Conservation (phyloP, 2,888 invertebrate species). For the Drosophila mayaguana region DNA sequence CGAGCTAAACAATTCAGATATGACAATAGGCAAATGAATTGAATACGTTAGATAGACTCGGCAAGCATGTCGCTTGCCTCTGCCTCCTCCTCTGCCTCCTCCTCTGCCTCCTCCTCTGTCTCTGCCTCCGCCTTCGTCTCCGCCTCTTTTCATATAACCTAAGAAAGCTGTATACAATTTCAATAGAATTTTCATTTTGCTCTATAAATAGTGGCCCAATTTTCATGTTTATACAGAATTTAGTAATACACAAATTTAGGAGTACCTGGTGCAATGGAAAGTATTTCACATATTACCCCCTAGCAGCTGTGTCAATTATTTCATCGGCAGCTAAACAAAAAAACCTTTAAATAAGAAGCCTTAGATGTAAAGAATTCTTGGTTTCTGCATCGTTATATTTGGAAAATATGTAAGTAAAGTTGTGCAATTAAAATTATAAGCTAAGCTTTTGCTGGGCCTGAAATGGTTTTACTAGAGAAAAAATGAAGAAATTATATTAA, state of each 20-base stretch:
- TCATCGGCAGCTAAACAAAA: not conserved
- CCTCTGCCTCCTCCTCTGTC: not conserved
- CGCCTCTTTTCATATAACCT: constrained; percentile 11
- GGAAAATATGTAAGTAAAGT: not conserved
- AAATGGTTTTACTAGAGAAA: not conserved
- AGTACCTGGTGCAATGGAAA: not conserved
- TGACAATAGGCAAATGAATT: constrained; percentile 63
- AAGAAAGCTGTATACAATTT: constrained; percentile 45
- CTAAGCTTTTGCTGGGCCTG: too few species aligned
- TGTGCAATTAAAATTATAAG: not conserved
- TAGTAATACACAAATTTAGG: not conserved
- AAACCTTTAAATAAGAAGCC: not conserved
- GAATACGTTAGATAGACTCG: constrained; percentile 44
- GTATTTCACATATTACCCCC: not conserved
- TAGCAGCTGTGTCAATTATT: constrained; percentile 52
- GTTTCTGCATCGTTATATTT: not conserved
- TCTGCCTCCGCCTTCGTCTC: too few species aligned
- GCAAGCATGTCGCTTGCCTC: constrained; percentile 27
- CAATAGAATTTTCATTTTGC: constrained; percentile 39
- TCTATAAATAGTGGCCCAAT: constrained; percentile 18
- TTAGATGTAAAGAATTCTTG: not conserved
- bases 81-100: too few species aligned
- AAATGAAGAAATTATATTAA: not conserved
- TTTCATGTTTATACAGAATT: constrained; percentile 15
- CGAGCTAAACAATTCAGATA: constrained; percentile 67